Conservation (phyloP, 2,113 vertebrate species). For the Chlorodrepanis virens region DNA sequence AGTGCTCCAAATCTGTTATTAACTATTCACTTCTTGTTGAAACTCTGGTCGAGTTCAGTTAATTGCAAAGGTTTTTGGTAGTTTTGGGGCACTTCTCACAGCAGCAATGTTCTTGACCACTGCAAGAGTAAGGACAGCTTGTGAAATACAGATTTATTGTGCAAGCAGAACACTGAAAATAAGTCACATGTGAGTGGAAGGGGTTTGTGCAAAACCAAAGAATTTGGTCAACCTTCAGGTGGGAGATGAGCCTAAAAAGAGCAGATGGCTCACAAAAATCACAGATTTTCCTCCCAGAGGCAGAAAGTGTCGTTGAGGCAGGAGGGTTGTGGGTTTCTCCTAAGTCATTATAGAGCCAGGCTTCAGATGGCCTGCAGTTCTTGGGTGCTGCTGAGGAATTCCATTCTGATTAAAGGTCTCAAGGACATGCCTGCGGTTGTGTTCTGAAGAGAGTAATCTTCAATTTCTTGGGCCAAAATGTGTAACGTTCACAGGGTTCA, state of each 20-base stretch:
- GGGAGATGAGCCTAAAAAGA: not conserved
- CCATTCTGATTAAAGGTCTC: not conserved
- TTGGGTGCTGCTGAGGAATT: not conserved
- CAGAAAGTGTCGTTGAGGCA: not conserved
- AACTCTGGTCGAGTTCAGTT: not conserved
- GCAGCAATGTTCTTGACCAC: not conserved
- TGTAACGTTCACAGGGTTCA: not conserved
- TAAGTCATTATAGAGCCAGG: not conserved
- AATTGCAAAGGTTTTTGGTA: not conserved
- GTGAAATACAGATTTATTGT: not conserved
- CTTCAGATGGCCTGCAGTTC: not conserved
- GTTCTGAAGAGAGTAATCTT: not conserved
- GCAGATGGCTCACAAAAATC: not conserved
- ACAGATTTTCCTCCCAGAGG: not conserved
- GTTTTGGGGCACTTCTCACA: not conserved
- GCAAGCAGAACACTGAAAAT: not conserved
- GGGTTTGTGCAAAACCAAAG: not conserved
- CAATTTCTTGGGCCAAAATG: not conserved
- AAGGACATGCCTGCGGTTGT: conserved; percentile 15
- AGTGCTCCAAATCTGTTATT: not conserved
- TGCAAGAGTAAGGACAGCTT: not conserved
- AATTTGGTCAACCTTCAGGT: not conserved
- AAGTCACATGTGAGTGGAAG: not conserved
- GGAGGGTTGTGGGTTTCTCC: not conserved
- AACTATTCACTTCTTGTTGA: not conserved